Percentiles rank a stretch among this genome's conserved stretches.
These are phyloP conservation scores for Suillia variegata DNA, from an alignment of 2,888 invertebrate species.

Conservation along the genomic window DNA sequence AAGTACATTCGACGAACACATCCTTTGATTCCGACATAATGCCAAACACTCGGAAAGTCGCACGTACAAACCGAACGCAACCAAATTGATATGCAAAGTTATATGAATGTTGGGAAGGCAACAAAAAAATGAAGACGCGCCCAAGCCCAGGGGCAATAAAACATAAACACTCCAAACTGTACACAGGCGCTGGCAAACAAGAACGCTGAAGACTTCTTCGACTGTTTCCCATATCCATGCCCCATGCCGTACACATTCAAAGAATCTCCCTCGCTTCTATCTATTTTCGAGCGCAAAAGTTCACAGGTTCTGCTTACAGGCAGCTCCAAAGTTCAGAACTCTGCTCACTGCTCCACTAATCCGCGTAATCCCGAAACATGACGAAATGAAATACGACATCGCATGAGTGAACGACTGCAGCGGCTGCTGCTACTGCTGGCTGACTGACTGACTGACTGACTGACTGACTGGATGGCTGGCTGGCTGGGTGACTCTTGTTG, in stretches of 20 bases:
- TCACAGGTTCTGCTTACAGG: conserved; percentile 30
- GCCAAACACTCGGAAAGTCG: conserved; percentile 49
- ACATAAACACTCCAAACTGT: neutral
- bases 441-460: too few species aligned
- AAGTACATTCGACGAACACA: conserved; percentile 39
- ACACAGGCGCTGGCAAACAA: neutral
- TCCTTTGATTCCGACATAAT: conserved; percentile 53
- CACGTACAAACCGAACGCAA: conserved; percentile 41
- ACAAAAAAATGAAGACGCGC: conserved; percentile 13
- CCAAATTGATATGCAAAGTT: conserved; percentile 41
- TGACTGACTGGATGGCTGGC: too few species aligned
- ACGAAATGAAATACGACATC: conserved; percentile 58
- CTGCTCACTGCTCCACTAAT: conserved; percentile 53
- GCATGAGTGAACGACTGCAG: conserved; percentile 36
- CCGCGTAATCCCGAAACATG: conserved; percentile 57
- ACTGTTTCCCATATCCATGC: neutral
- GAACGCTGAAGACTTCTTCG: neutral
- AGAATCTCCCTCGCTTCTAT: too few species aligned
- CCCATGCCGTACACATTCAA: neutral
- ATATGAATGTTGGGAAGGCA: conserved; percentile 25
- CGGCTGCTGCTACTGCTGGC: too few species aligned
- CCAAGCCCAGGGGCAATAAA: neutral
- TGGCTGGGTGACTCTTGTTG: too few species aligned
- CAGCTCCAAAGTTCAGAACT: conserved; percentile 41
- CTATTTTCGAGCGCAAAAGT: conserved; percentile 29